phyloP scores from a whole-genome alignment of 1,140 invertebrate genomes.

The Piezodorus guildinii region DNA sequence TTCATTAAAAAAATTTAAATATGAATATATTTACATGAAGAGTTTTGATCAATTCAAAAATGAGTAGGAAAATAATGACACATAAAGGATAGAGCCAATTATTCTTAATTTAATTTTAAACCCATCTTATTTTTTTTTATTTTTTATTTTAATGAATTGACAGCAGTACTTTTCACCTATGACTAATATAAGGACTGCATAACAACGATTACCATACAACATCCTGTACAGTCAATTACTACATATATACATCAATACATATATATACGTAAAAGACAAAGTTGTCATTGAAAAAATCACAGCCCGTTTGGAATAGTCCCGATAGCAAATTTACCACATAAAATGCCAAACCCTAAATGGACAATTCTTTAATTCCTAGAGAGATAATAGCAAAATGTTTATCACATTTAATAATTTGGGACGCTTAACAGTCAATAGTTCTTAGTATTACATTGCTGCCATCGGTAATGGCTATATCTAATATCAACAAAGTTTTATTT shows the following conservation, averaged over 20 bases:
- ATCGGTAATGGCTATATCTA: background rate
- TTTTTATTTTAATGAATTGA: constrained; percentile 18
- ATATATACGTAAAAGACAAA: constrained; percentile 24
- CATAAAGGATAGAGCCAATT: background rate
- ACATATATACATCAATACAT: constrained; percentile 24
- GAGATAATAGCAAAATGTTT: constrained; percentile 26
- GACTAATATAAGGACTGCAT: constrained; percentile 23
- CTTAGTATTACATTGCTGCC: constrained; percentile 14
- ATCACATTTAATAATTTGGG: constrained; percentile 22
- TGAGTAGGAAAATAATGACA: constrained; percentile 1
- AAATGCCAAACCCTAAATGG: constrained; percentile 23
- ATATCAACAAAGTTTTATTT: constrained; percentile 14
- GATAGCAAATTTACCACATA: constrained; percentile 22
- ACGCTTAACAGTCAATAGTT: constrained; percentile 23
- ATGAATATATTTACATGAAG: too few species aligned
- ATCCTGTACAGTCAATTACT: constrained; percentile 26
- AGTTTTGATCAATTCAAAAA: constrained; percentile 5
- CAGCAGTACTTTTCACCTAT: constrained; percentile 23
- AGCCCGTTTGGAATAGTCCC: constrained; percentile 27
- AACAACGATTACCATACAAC: constrained; percentile 23
- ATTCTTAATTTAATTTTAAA: constrained; percentile 7
- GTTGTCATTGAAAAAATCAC: constrained; percentile 27
- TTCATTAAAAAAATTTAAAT: too few species aligned
- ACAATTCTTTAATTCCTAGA: constrained; percentile 24
- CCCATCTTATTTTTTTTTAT: constrained; percentile 9